Evolutionary conservation across 2,888 invertebrate species (phyloP), one percentile per base, ranked within the genome.

Genomic region (Salticus scenicus): DNA sequence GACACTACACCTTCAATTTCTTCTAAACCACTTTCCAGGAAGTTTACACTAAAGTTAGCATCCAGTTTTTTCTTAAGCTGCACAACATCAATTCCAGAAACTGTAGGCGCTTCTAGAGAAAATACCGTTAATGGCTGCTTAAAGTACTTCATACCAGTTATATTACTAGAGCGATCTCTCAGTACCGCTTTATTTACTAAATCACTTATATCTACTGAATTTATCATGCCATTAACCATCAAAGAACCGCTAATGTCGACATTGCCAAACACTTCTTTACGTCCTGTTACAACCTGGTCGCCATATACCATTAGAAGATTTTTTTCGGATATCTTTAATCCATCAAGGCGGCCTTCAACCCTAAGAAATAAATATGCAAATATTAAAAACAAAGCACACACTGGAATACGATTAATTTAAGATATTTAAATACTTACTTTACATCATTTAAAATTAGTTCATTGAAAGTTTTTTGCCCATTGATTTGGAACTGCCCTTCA

Each of bases 241-340:
- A 88, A 31, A 12, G 71, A 37, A 2, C 77, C 73, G 10, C 20
- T 12, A n/a, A 88, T 63, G 5, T 75, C 51, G 33, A 86, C 86
- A 24, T 78, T 17, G 1, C 72, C 76, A 42, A 27, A 28, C 14
- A 88, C 31, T 41, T 63, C 74, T 20, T 85, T 85, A 12, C 30
- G 33, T 17, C 82, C 86, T 1, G 81, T 82, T n/a, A 88, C 63
- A 7, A 75, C 30, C 51, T 88, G 87, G 33, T 86, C 42, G 1
- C 87, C 87, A 37, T 81, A 81, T 10, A 67, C 37, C 80, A 85
- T 82, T 51, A 87, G 31, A 33, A 86, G 66, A 28, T 12, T 63
- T 8, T 81, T 31, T 51, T 88, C 79, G 1, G 85, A 79, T 30
- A 88, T 76, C 27, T 79, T 47, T 8, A 88, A 5, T 0, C 79